Base-by-base conservation (phyloP, 2,888 invertebrate species). In the Leptarthrus brevirostris region DNA sequence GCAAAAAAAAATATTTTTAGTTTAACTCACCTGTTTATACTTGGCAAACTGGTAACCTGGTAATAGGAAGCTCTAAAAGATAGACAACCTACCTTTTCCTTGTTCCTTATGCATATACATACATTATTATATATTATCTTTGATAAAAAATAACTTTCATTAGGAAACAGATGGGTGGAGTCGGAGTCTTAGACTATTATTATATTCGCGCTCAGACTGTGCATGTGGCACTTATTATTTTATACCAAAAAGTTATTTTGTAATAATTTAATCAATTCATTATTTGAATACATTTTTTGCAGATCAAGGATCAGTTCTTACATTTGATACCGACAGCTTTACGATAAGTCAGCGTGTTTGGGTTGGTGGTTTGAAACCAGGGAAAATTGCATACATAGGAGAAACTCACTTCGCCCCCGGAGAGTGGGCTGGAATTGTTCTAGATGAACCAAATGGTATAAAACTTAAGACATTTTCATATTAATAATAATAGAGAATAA, bases 391-490 rank as follows among this genome's bases (percentile, higher is more conserved):
- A 47, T 98, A 93, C 85, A 84, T 84, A 44, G 83, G 98, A 30
- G 95, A 95, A 82, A 96, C 97, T 69, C 95, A 97, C 84, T 98
- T 98, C 86, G 98, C 97, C 14, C 95, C 96, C 18, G 98, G 98
- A 75, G 96, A 98, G 78, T 99, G 98, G 98, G 98, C 97, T 61
- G 98, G 98, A 64, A 92, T 99, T 75, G 98, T 96, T 76, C 90
- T 99, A 78, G 98, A 98, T 85, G 95, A 97, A 79, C 91, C 96
- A 47, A 92, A 95, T 81, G 98, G 98, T 83, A 36, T 5, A 22
- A 18, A 36, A n/a, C 10, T 8, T 5, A 16, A 18, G 1, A 40
- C 14, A 20, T 10, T 8, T 5, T 61, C 12, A 12, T 14, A 10
- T 20, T 10, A 58, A 6, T 40, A 14, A 53, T 14, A 16, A n/a